phyloP scores from a whole-genome alignment of 2,888 invertebrate species.

The Ypsolopha scabrella region DNA sequence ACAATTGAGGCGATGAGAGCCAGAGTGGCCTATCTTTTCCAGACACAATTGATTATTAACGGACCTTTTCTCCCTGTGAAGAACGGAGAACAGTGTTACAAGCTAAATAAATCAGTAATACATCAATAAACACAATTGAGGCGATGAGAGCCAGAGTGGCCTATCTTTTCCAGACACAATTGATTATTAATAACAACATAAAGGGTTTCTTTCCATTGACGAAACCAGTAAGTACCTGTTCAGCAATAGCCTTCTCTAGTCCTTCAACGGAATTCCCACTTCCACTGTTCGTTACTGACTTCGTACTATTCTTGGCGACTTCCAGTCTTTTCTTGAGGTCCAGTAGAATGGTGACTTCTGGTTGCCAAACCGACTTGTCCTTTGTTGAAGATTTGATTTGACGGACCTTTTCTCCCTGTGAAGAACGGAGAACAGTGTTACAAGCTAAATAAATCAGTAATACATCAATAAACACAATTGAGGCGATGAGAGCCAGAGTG shows the following conservation, averaged over 20 bases:
- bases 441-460: too few relatives aligned
- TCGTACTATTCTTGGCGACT: constrained; percentile 4
- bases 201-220: background rate
- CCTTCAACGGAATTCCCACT: constrained; percentile 22
- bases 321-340: constrained; percentile 78
- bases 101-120: too few relatives aligned
- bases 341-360: constrained; percentile 80
- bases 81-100: too few relatives aligned
- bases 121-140: too few relatives aligned
- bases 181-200: too few relatives aligned
- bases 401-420: constrained; percentile 80
- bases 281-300: background rate
- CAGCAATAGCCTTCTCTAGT: constrained; percentile 71
- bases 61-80: constrained; percentile 77
- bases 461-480: too few relatives aligned
- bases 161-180: too few relatives aligned
- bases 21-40: too few relatives aligned
- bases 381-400: constrained; percentile 79
- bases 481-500: too few relatives aligned
- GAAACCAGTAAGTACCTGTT: constrained; percentile 50
- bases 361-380: constrained; percentile 80
- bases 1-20: too few relatives aligned
- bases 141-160: too few relatives aligned
- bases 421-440: background rate
- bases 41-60: too few relatives aligned